Conservation (phyloP, 2,888 invertebrate species). For the Drosophila setosimentum region DNA sequence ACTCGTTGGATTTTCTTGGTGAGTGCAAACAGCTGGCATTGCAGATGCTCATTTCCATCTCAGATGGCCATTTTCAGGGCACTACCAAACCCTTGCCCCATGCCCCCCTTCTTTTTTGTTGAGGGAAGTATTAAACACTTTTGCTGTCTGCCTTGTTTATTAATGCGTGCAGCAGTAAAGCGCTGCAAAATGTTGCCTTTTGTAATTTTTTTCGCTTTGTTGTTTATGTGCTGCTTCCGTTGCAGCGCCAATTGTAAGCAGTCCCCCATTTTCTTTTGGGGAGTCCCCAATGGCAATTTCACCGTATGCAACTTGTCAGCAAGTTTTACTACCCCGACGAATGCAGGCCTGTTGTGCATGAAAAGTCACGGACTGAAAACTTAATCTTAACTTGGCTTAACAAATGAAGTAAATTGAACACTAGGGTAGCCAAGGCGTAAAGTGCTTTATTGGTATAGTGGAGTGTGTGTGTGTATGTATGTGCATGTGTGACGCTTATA, state of each 20-base stretch:
- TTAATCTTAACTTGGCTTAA: slow-evolving; percentile 43
- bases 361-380: slow-evolving; percentile 63
- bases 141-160: slow-evolving; percentile 71
- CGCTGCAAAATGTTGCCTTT: slow-evolving; percentile 66
- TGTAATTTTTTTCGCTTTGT: slow-evolving; percentile 51
- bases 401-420: slow-evolving; percentile 45
- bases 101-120: slow-evolving; percentile 7
- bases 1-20: background rate
- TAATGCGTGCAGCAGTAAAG: slow-evolving; percentile 58
- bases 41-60: slow-evolving; percentile 27
- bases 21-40: slow-evolving; percentile 38
- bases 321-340: slow-evolving; percentile 30
- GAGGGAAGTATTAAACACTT: slow-evolving; percentile 73
- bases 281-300: slow-evolving; percentile 10
- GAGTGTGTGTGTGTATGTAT: slow-evolving; percentile 2
- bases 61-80: slow-evolving; percentile 21
- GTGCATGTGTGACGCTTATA: slow-evolving; percentile 10
- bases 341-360: slow-evolving; percentile 37
- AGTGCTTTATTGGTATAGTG: slow-evolving; percentile 17
- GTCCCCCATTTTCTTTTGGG: background rate
- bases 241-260: slow-evolving; percentile 19
- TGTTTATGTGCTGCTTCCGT: slow-evolving; percentile 63
- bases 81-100: background rate
- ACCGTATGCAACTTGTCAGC: slow-evolving; percentile 47
- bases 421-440: slow-evolving; percentile 28